Evolutionary conservation across 1,140 invertebrate genomes (phyloP).

Genomic region (Bemisia tabaci): DNA sequence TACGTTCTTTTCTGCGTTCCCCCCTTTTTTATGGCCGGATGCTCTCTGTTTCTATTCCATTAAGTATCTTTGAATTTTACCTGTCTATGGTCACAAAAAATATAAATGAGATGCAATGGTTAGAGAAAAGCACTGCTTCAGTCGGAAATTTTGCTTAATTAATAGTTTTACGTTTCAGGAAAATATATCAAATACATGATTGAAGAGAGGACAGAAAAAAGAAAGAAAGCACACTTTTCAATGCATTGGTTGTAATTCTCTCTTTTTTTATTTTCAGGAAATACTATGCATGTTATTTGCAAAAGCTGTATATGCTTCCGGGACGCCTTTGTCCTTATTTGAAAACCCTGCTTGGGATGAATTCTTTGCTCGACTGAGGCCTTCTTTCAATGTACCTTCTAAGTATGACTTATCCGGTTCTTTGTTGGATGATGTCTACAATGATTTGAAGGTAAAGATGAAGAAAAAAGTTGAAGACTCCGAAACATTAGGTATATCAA

Average conservation of each 20-base stretch:
- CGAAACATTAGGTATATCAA: slow-evolving; percentile 18
- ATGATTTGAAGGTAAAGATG: background rate
- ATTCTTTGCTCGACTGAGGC: slow-evolving; percentile 16
- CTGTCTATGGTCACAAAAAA: too few relatives aligned
- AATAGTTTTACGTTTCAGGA: too few relatives aligned
- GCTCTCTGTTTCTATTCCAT: too few relatives aligned
- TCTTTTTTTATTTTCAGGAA: background rate
- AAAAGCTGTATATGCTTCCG: slow-evolving; percentile 16
- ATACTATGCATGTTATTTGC: background rate
- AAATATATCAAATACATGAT: too few relatives aligned
- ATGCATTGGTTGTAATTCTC: background rate
- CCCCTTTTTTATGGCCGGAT: too few relatives aligned
- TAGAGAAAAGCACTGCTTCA: too few relatives aligned
- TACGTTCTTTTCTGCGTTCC: too few relatives aligned
- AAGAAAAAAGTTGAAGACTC: background rate
- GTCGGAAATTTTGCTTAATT: too few relatives aligned
- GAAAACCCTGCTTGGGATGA: slow-evolving; percentile 19
- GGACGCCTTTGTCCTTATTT: slow-evolving; percentile 15
- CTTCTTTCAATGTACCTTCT: slow-evolving; percentile 12
- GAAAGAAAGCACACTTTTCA: too few relatives aligned
- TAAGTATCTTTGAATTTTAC: too few relatives aligned
- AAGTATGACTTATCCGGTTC: slow-evolving; percentile 14
- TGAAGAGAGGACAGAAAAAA: too few relatives aligned
- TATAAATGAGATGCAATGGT: too few relatives aligned
- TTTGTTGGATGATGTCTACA: slow-evolving; percentile 17